Percentiles rank a stretch among this genome's conserved stretches.
Conservation (phyloP, 64 coral and sea anemone genomes). For the Porites australiensis region DNA sequence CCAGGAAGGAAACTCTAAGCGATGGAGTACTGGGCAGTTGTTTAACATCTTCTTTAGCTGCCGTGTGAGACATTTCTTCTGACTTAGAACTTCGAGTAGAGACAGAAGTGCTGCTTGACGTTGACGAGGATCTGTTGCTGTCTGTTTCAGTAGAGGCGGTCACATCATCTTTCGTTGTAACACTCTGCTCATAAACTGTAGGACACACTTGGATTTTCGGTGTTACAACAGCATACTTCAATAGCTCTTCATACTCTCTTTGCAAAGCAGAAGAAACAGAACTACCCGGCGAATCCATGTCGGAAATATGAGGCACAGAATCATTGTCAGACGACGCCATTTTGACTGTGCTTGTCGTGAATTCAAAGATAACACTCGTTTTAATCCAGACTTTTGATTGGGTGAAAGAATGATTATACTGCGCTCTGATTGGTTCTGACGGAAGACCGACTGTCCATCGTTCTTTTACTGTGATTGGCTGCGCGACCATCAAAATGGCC, state of each 20-base stretch:
- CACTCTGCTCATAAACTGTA: slow-evolving; percentile 65
- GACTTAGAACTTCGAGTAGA: slow-evolving; percentile 65
- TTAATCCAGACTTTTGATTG: slow-evolving; percentile 9
- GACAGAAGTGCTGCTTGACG: slow-evolving; percentile 19
- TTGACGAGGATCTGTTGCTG: slow-evolving; percentile 29
- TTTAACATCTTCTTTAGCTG: slow-evolving; percentile 75
- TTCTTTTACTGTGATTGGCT: background rate
- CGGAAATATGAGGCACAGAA: slow-evolving; percentile 88
- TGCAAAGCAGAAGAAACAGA: slow-evolving; percentile 96
- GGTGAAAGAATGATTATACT: background rate
- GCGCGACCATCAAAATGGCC: background rate
- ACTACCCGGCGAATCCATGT: slow-evolving; percentile 93
- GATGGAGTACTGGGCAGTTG: slow-evolving; percentile 75
- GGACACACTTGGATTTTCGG: slow-evolving; percentile 78
- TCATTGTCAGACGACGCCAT: slow-evolving; percentile 80
- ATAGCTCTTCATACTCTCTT: slow-evolving; percentile 97
- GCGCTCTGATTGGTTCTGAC: background rate
- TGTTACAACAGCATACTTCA: slow-evolving; percentile 97
- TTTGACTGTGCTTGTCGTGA: background rate
- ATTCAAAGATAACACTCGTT: slow-evolving; percentile 55
- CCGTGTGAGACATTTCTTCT: slow-evolving; percentile 54
- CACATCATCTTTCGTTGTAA: slow-evolving; percentile 20
- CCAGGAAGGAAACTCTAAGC: slow-evolving; percentile 69
- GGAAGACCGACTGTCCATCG: too few species aligned
- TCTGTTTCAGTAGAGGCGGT: slow-evolving; percentile 28